Evolutionary conservation across 1,140 invertebrate genomes (phyloP).

Genomic region (Sesamia nonagrioides): DNA sequence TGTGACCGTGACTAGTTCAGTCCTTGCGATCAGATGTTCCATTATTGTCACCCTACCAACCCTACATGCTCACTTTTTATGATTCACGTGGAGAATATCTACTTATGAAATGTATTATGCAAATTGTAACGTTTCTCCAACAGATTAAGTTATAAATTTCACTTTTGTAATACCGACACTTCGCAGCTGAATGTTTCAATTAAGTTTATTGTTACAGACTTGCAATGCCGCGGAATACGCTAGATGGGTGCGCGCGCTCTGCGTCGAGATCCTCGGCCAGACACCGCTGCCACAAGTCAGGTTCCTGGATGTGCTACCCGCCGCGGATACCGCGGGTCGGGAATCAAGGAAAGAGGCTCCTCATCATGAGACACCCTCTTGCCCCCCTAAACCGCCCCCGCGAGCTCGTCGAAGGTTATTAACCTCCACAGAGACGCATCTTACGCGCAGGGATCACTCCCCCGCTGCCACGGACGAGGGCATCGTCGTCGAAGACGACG

Average conservation of each 20-base stretch:
- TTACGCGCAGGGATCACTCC: constrained; percentile 78
- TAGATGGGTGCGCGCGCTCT: constrained; percentile 82
- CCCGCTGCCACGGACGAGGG: constrained; percentile 84
- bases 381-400: constrained; percentile 79
- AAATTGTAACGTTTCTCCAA: constrained; percentile 39
- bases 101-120: constrained; percentile 25
- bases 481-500: constrained; percentile 86
- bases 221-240: constrained; percentile 84
- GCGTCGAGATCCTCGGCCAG: constrained; percentile 83
- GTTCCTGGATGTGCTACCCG: constrained; percentile 80
- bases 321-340: constrained; percentile 74
- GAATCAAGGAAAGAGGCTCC: constrained; percentile 76
- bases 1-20: constrained; percentile 55
- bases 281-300: constrained; percentile 82
- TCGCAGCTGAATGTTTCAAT: constrained; percentile 45
- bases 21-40: constrained; percentile 56
- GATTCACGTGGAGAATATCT: background rate
- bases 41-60: constrained; percentile 53
- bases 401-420: constrained; percentile 78
- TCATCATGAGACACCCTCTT: constrained; percentile 68
- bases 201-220: constrained; percentile 78
- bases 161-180: background rate
- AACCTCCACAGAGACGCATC: constrained; percentile 75
- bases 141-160: constrained; percentile 49
- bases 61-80: constrained; percentile 39